These are phyloP conservation scores for Leucosticte australis DNA, from an alignment of 2,113 vertebrate species.

Conservation along the genomic window DNA sequence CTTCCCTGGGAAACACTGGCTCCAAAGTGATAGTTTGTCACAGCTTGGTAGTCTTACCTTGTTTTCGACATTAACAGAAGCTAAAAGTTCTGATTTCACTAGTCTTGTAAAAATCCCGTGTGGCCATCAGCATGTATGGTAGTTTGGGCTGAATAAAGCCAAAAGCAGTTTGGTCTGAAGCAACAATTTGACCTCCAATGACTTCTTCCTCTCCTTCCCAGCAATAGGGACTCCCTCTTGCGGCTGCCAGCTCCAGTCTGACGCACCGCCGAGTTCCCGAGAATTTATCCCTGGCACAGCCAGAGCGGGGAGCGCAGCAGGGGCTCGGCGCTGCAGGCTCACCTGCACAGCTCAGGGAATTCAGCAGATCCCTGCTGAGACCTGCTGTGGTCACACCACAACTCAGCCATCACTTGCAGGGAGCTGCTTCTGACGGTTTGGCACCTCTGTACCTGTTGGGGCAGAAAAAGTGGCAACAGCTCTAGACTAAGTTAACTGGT, in stretches of 20 bases:
- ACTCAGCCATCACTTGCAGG: rapidly evolving
- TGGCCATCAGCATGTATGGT: not conserved
- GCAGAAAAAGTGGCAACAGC: not conserved
- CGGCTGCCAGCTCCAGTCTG: not conserved
- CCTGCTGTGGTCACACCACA: rapidly evolving
- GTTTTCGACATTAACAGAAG: not conserved
- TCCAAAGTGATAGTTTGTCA: not conserved
- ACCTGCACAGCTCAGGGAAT: not conserved
- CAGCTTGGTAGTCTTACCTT: not conserved
- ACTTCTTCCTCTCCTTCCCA: not conserved
- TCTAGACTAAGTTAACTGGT: too few relatives aligned
- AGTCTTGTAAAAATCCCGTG: not conserved
- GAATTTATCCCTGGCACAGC: rapidly evolving
- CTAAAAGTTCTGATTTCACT: not conserved
- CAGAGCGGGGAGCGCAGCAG: rapidly evolving
- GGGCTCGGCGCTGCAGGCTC: not conserved
- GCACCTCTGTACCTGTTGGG: not conserved
- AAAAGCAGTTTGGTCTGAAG: not conserved
- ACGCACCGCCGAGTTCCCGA: rapidly evolving
- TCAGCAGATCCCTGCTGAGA: not conserved
- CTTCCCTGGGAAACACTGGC: not conserved
- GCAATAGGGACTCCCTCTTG: not conserved
- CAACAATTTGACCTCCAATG: not conserved
- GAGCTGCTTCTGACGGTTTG: not conserved
- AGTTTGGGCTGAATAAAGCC: not conserved